Evolutionary conservation across 2,113 vertebrate genomes (phyloP), one percentile per base, ranked within the genome.

Genomic region (Passerina amoena): DNA sequence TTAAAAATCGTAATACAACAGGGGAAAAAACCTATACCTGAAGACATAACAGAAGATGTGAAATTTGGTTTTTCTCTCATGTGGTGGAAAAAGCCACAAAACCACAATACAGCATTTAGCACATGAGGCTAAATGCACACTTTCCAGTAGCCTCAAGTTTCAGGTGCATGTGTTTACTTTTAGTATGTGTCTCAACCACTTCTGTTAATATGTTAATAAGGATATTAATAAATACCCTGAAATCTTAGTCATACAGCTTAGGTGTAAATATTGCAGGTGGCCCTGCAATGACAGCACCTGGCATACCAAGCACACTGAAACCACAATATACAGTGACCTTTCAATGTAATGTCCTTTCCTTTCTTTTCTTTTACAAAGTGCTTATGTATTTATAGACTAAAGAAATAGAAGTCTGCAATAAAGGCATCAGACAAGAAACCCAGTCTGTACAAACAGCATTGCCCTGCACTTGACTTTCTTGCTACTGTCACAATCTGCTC

Each of bases 381-480:
- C 40, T 57, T 78, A 40, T 24, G 60, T 68, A 53, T 91, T 80
- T 45, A 95, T 2, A 51, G n/a, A 61, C n/a, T 61, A 65, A 97
- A 88, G 85, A 96, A 92, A 78, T 3, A 38, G 23, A 94, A 72
- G 45, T 42, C 76, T 51, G 64, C 38, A 91, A 54, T 57, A 63
- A 90, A 82, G 71, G 70, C 53, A 90, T 81, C 50, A 76, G 76
- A 87, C 60, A 94, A 94, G 70, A 94, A 68, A 81, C 17, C 19
- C 47, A 86, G 24, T 73, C 51, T 60, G 35, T 17, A 25, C 33
- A 87, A 96, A 79, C 10, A 82, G 56, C 54, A 44, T 3, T 65
- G 38, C 24, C 66, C 88, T 90, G 90, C 45, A 54, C 88, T 76
- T 86, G 80, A 89, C 31, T 63, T 54, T 79, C n/a, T 19, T 45